These are phyloP conservation scores for Serilophus lunatus DNA, from an alignment of 2,113 vertebrate species.

Conservation along the genomic window DNA sequence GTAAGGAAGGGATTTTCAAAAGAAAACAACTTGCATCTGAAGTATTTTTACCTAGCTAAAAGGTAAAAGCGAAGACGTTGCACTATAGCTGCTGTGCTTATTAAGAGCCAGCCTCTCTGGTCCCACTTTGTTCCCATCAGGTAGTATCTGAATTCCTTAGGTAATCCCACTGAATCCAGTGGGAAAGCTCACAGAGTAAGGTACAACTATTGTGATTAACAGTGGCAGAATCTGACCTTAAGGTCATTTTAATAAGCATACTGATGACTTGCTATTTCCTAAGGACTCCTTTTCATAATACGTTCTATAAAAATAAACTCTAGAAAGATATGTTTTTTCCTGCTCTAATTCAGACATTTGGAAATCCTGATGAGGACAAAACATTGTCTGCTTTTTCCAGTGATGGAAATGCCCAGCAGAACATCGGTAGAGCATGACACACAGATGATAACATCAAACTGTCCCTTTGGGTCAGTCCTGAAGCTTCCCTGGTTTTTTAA, in stretches of 20 bases:
- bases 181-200: slow-evolving; percentile 21
- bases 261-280: slow-evolving; percentile 28
- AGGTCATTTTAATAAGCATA: slow-evolving; percentile 60
- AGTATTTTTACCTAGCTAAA: neutral
- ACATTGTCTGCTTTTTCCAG: neutral
- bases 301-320: slow-evolving; percentile 41
- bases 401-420: neutral
- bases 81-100: neutral
- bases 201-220: slow-evolving; percentile 52
- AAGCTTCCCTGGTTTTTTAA: neutral
- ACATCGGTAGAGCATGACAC: rapidly evolving
- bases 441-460: neutral
- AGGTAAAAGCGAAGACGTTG: neutral
- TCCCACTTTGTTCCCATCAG: neutral
- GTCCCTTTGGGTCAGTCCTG: neutral
- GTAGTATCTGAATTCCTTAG: slow-evolving; percentile 22
- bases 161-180: slow-evolving; percentile 27
- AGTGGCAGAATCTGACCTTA: slow-evolving; percentile 55
- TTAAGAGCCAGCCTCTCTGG: neutral
- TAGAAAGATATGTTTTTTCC: neutral
- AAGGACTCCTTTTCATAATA: slow-evolving; percentile 13
- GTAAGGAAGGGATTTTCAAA: neutral
- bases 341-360: neutral
- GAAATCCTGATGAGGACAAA: neutral
- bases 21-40: neutral